A percentile compares a stretch with the other conserved stretches of the same genome.
Evolutionary conservation across 2,888 invertebrate species (phyloP).

Genomic region (Drosophila borborema): DNA sequence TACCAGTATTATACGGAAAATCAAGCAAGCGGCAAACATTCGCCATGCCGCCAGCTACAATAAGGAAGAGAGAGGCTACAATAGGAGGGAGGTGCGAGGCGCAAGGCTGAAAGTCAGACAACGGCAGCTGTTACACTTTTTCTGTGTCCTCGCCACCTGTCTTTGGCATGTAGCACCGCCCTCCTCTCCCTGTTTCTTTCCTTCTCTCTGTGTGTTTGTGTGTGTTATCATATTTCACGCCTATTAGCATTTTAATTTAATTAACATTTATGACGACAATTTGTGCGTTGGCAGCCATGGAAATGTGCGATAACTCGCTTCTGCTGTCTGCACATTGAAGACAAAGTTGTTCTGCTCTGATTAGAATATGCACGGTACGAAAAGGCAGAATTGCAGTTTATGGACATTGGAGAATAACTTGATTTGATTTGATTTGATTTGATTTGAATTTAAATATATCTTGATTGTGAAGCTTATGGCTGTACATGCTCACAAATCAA

Average conservation of each 20-base stretch:
- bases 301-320: constrained; percentile 45
- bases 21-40: constrained; percentile 76
- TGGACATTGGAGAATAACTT: neutral
- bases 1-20: constrained; percentile 73
- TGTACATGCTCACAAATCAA: neutral
- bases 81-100: neutral
- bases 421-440: neutral
- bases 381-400: neutral
- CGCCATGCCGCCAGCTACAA: constrained; percentile 19
- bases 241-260: constrained; percentile 79
- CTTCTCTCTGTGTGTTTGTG: constrained; percentile 54
- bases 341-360: constrained; percentile 17
- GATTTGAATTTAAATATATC: neutral
- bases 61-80: constrained; percentile 2
- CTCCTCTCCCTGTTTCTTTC: constrained; percentile 25
- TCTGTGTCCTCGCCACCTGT: constrained; percentile 40
- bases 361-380: constrained; percentile 11
- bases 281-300: constrained; percentile 57
- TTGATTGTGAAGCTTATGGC: no score
- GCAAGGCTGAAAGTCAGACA: constrained; percentile 30
- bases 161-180: constrained; percentile 12
- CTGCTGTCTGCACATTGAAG: constrained; percentile 6
- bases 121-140: constrained; percentile 70
- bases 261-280: constrained; percentile 78
- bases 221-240: constrained; percentile 78